Evolutionary conservation across 2,797 vertebrate species (phyloP), one percentile per base, ranked within the genome.

Genomic region (Emydoidea blandingii): DNA sequence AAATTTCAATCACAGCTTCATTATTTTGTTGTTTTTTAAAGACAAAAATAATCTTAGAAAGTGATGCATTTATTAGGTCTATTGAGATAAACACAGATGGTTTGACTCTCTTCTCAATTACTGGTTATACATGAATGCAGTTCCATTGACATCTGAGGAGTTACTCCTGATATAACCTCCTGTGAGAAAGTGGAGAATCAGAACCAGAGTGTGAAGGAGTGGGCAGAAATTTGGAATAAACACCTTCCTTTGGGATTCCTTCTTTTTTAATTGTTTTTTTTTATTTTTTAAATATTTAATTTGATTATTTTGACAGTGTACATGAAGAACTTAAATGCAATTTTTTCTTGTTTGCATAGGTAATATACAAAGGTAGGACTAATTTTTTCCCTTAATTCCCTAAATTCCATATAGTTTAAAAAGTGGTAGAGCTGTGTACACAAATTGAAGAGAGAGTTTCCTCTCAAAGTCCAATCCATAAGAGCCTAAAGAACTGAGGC

Each of bases 281-380:
- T 34, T 65, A n/a, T 18, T 18, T 65, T 65, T 34, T 65, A 15
- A 19, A 31, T 6, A 49, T 2, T 50, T 34, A 34, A 72, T 50
- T 56, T 34, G 50, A 14, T 52, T 27, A 65, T 65, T 65, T 65
- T 65, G 59, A 65, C 62, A 41, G 11, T 10, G 25, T 54, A 44
- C 12, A 1, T 9, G 14, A 10, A 56, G 34, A 72, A 44, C 0
- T 0, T 29, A 16, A n/a, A 5, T 29, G 6, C 8, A 74, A 27
- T 74, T 19, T 68, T 23, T 21, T 3, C 19, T 56, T 50, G 16
- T 72, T 37, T 56, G 4, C 14, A 44, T 91, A 53, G 47, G 37
- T 65, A 34, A 8, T 56, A 4, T 59, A 41, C 57, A 18, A 19
- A 65, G 65, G 15, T 44, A n/a, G 23, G 54, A 21, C 19, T 41